Evolutionary conservation across 1,140 invertebrate species (phyloP).

Genomic region (Mya arenaria): DNA sequence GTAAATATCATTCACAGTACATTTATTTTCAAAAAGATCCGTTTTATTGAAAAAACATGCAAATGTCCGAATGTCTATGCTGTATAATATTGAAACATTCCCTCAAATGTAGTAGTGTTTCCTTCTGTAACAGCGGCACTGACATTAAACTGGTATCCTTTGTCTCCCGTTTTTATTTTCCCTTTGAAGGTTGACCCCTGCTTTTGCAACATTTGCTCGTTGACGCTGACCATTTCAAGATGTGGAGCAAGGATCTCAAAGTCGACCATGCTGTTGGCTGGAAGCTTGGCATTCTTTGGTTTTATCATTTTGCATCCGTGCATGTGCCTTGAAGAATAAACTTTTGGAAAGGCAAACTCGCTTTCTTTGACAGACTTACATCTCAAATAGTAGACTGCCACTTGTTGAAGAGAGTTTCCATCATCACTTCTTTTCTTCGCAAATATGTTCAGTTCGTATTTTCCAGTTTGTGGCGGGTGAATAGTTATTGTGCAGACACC

Average conservation of each 20-base stretch:
- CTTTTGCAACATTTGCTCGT: background rate
- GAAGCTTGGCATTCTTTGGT: slow-evolving; percentile 1
- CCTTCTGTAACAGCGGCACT: background rate
- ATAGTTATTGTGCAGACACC: slow-evolving; percentile 21
- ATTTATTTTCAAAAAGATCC: no score
- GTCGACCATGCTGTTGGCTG: background rate
- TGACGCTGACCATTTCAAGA: background rate
- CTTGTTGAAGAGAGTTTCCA: background rate
- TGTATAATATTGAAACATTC: background rate
- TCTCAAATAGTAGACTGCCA: slow-evolving; percentile 43
- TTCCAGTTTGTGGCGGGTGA: slow-evolving; percentile 34
- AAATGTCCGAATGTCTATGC: no score
- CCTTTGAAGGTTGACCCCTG: slow-evolving; percentile 16
- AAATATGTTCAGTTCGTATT: slow-evolving; percentile 47
- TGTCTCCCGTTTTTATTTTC: background rate
- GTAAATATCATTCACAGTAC: no score
- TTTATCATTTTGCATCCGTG: background rate
- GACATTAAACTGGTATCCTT: background rate
- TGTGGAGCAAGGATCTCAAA: slow-evolving; percentile 13
- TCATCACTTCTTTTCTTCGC: slow-evolving; percentile 10
- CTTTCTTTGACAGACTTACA: slow-evolving; percentile 30
- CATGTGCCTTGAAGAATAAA: background rate
- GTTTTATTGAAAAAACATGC: no score
- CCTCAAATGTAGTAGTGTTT: background rate
- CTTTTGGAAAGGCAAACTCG: slow-evolving; percentile 1